A percentile compares a stretch with the other conserved stretches of the same genome.
Evolutionary conservation across 2,113 vertebrate species (phyloP).

Genomic region (Marmota flaviventris): DNA sequence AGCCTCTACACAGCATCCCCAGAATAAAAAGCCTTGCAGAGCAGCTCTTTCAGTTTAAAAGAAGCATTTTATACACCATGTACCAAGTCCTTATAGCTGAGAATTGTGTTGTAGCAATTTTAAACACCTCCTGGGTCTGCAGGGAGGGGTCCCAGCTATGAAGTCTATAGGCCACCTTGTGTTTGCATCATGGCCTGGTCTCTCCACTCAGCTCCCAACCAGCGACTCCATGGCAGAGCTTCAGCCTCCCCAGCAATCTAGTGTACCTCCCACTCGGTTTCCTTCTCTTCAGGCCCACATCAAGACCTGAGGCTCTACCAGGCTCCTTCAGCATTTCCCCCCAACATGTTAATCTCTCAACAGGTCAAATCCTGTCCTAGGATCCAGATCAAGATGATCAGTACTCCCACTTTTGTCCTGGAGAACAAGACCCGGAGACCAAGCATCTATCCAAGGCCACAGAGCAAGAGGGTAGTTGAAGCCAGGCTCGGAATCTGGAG

Average conservation of each 20-base stretch:
- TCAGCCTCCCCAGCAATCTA: neutral
- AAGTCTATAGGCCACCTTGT: no score
- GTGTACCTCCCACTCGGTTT: neutral
- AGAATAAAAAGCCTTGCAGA: neutral
- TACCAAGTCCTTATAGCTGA: neutral
- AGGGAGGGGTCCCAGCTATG: no score
- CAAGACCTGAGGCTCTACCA: neutral
- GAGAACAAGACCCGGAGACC: neutral
- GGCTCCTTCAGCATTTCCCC: no score
- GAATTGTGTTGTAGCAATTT: neutral
- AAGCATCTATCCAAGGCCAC: neutral
- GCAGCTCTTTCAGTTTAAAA: rapidly evolving
- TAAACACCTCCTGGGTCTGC: rapidly evolving
- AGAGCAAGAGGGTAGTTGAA: neutral
- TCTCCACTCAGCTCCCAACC: neutral
- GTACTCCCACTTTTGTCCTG: neutral
- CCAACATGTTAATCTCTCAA: no score
- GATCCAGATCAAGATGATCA: neutral
- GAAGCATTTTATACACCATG: rapidly evolving
- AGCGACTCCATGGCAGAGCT: rapidly evolving
- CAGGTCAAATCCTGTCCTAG: no score
- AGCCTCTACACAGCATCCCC: neutral
- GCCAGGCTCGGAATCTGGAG: no score
- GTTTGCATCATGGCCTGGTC: rapidly evolving
- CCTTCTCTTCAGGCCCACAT: neutral